Base-by-base conservation (phyloP, 2,888 invertebrate genomes). In the Acronicta alni region DNA sequence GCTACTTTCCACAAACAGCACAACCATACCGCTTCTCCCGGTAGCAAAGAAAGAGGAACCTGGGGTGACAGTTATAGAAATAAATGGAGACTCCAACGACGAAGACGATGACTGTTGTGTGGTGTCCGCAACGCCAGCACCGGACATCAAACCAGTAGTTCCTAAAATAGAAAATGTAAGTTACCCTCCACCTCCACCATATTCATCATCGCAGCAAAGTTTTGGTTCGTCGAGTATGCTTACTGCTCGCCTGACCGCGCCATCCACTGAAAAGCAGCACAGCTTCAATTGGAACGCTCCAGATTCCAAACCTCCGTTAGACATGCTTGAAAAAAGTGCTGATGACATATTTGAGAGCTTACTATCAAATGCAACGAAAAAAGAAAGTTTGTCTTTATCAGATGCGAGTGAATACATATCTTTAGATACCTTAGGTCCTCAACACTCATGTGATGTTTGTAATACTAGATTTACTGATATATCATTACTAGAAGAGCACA, bases 351-450 rank as follows among this genome's bases (percentile, higher is more conserved):
- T 94, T 64, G 91, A 91, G 71, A 94, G 93, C 58, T 80, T 94
- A 3, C 72, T 94, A n/a, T 91, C 91, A 1, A 85, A 83, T 41
- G 76, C 89, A 0, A 85, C 89, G 0, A 94, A 92, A 70, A 92
- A 93, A 67, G 92, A 93, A 70, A 85, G 82, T 46, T 75, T 85
- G 52, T 84, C 86, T 20, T 32, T 93, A 62, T 86, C 91, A 14
- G 90, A 93, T 62, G 87, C 89, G 0, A 96, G 95, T 61, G 96
- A 96, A 86, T 96, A 96, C 75, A 96, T 96, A 67, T 96, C 96
- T 0, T 85, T 96, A 63, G 96, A 96, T 61, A 95, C 94, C 26
- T 86, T 96, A 69, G 96, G 95, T 1, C 95, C 95, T 0, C 95
- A 95, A 52, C 95, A 93, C 60, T 94, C 95, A 0, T 96, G 96